Evolutionary conservation across 2,888 invertebrate species (phyloP).

Genomic region (Geotrupes spiniger): DNA sequence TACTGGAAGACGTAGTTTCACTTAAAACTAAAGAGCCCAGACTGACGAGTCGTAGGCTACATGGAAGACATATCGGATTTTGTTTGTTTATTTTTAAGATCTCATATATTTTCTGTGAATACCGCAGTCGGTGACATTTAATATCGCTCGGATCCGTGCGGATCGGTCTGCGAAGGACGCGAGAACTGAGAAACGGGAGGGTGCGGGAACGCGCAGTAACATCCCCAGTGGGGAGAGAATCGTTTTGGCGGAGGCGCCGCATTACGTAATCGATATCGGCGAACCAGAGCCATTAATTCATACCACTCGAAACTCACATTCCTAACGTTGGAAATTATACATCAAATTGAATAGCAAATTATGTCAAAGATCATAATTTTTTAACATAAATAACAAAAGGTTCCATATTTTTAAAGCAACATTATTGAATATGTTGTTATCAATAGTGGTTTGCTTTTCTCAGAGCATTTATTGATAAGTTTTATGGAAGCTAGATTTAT

Average conservation of each 20-base stretch:
- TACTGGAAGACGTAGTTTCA: conserved; percentile 19
- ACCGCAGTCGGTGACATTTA: conserved; percentile 1
- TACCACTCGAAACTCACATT: no score
- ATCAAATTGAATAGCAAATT: no score
- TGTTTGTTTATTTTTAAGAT: conserved; percentile 34
- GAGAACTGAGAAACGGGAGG: conserved; percentile 25
- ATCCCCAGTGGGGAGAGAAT: conserved; percentile 14
- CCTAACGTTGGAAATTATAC: no score
- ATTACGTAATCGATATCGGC: conserved; percentile 25
- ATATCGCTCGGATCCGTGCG: conserved; percentile 24
- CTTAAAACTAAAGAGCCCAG: conserved; percentile 41
- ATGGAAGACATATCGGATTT: conserved; percentile 57
- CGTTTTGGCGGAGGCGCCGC: conserved; percentile 25
- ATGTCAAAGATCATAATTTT: no score
- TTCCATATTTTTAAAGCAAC: no score
- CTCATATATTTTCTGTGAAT: conserved; percentile 28
- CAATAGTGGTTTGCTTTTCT: no score
- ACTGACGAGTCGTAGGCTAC: conserved; percentile 17
- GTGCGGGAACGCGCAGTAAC: conserved; percentile 24
- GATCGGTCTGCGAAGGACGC: conserved; percentile 28
- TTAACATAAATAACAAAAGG: no score
- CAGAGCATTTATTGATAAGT: no score
- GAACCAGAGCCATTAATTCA: no score
- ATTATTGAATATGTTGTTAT: no score
- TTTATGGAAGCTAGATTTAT: no score